Evolutionary conservation across 2,797 vertebrate genomes (phyloP).

Genomic region (Pempheris klunzingeri): DNA sequence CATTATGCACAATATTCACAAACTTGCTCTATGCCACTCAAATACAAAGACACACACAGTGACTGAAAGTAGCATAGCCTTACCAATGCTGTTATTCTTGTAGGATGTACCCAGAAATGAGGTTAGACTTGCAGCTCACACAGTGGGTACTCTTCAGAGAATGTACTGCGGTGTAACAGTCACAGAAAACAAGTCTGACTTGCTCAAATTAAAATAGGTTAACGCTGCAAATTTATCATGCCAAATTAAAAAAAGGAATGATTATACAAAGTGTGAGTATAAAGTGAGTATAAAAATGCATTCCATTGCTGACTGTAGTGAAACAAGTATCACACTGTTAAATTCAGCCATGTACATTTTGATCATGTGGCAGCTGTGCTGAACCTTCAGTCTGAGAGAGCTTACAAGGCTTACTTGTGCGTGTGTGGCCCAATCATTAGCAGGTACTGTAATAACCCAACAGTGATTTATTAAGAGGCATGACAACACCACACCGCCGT

Average conservation of each 20-base stretch:
- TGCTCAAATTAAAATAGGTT: not conserved
- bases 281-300: not conserved
- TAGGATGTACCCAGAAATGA: not conserved
- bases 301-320: not conserved
- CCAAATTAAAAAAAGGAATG: not conserved
- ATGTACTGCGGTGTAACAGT: not conserved
- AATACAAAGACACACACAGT: no score
- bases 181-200: not conserved
- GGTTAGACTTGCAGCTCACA: not conserved
- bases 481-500: not conserved
- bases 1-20: not conserved
- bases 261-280: no score
- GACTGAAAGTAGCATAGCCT: not conserved
- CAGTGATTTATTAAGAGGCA: conserved; percentile 19
- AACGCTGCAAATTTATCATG: not conserved
- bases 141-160: not conserved
- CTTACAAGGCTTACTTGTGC: conserved; percentile 20
- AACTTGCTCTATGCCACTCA: not conserved
- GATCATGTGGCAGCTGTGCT: no score
- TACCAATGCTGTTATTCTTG: not conserved
- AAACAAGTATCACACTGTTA: not conserved
- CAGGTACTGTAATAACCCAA: conserved; percentile 1
- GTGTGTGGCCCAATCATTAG: conserved; percentile 39
- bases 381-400: conserved; percentile 8
- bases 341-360: not conserved